Percentiles rank a stretch among this genome's conserved stretches.
Conservation (phyloP, 2,888 invertebrate species). For the Acrobasis consociella region DNA sequence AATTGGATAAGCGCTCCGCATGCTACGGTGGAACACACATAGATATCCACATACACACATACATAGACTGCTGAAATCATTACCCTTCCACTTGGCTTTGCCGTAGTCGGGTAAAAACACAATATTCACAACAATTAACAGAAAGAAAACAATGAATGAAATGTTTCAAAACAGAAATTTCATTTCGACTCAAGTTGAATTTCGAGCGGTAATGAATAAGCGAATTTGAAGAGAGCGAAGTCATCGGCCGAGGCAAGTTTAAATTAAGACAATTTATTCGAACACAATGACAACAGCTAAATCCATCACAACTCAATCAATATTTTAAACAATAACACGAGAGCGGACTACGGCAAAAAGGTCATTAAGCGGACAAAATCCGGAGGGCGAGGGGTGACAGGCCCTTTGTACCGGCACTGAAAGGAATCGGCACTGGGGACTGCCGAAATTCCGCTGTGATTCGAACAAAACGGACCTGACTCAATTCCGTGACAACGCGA, state of each 20-base stretch:
- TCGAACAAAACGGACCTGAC: constrained; percentile 37
- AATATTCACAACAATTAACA: too few species aligned
- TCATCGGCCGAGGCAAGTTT: not conserved
- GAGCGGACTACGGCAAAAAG: constrained; percentile 53
- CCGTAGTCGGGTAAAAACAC: too few species aligned
- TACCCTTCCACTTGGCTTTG: too few species aligned
- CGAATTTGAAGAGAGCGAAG: too few species aligned
- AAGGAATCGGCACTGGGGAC: constrained; percentile 47
- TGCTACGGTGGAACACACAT: too few species aligned
- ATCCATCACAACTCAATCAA: constrained; percentile 45
- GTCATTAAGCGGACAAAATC: constrained; percentile 55
- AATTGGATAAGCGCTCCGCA: too few species aligned
- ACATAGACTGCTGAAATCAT: too few species aligned
- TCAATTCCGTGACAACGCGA: constrained; percentile 37
- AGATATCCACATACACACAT: too few species aligned
- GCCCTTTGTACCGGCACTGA: constrained; percentile 46
- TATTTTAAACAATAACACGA: constrained; percentile 47
- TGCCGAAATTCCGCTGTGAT: constrained; percentile 44
- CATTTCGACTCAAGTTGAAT: too few species aligned
- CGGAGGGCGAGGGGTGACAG: constrained; percentile 39
- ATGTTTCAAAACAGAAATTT: too few species aligned
- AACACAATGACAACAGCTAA: constrained; percentile 20
- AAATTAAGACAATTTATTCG: constrained; percentile 1
- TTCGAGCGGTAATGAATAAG: too few species aligned
- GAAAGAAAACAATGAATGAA: too few species aligned